phyloP scores from a whole-genome alignment of 1,140 invertebrate species.

The Temnothorax nylanderi region DNA sequence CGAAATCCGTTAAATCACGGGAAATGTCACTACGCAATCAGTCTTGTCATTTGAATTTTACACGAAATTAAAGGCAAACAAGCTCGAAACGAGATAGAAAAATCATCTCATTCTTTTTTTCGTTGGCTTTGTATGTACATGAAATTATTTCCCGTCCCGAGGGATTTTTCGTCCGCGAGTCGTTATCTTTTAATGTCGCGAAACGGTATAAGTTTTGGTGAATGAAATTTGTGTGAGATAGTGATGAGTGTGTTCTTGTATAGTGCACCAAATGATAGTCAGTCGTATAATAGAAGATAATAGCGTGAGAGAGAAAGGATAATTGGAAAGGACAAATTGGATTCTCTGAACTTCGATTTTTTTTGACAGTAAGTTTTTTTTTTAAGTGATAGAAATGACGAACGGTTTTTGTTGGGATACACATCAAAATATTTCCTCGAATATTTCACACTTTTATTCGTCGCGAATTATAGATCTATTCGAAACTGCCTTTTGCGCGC shows the following conservation, averaged over 20 bases:
- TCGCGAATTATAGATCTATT: neutral
- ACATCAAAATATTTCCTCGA: neutral
- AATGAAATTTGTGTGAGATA: neutral
- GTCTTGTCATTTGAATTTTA: neutral
- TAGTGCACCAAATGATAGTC: neutral
- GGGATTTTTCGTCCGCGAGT: neutral
- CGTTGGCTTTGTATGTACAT: neutral
- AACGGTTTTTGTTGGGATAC: neutral
- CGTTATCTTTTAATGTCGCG: neutral
- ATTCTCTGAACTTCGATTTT: neutral
- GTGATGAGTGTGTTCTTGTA: neutral
- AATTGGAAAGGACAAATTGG: neutral
- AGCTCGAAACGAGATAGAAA: neutral
- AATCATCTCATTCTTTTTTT: neutral
- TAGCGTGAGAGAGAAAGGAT: neutral
- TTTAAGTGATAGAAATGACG: neutral
- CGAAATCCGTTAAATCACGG: neutral
- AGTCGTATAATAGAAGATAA: neutral
- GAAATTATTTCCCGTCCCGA: neutral
- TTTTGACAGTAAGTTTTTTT: neutral
- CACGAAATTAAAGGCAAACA: slow-evolving; percentile 39
- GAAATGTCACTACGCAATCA: neutral
- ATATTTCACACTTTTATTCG: neutral
- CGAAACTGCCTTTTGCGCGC: neutral
- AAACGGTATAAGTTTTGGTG: neutral